Conservation (phyloP, 2,113 vertebrate genomes). For the Scolopax mira region DNA sequence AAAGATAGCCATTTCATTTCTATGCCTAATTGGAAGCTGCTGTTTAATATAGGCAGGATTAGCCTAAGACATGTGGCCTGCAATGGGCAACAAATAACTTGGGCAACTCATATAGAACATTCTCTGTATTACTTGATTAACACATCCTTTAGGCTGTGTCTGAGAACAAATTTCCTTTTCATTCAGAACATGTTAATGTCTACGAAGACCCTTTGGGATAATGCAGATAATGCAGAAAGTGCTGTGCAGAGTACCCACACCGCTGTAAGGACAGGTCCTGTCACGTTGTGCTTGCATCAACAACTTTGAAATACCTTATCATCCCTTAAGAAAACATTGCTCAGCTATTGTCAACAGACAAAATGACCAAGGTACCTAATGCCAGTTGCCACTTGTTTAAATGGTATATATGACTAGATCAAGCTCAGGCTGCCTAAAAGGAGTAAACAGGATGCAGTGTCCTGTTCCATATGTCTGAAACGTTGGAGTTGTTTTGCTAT, state of each 20-base stretch:
- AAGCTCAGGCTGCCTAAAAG: not conserved
- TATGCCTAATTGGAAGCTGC: not conserved
- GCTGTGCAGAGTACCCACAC: no score
- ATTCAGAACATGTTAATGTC: not conserved
- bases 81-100: not conserved
- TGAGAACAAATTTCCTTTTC: not conserved
- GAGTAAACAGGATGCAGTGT: not conserved
- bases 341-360: not conserved
- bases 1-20: not conserved
- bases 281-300: rapidly evolving
- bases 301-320: no score
- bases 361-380: not conserved
- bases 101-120: not conserved
- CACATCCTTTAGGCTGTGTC: not conserved
- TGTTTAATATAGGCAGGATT: not conserved
- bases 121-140: not conserved
- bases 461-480: not conserved
- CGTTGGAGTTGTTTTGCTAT: not conserved
- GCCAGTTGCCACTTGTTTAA: not conserved
- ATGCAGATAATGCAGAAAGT: not conserved
- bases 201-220: not conserved
- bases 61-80: not conserved
- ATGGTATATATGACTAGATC: rapidly evolving
- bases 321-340: not conserved
- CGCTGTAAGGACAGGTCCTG: not conserved